Evolutionary conservation across 2,113 vertebrate genomes (phyloP).

Genomic region (Perognathus longimembris): DNA sequence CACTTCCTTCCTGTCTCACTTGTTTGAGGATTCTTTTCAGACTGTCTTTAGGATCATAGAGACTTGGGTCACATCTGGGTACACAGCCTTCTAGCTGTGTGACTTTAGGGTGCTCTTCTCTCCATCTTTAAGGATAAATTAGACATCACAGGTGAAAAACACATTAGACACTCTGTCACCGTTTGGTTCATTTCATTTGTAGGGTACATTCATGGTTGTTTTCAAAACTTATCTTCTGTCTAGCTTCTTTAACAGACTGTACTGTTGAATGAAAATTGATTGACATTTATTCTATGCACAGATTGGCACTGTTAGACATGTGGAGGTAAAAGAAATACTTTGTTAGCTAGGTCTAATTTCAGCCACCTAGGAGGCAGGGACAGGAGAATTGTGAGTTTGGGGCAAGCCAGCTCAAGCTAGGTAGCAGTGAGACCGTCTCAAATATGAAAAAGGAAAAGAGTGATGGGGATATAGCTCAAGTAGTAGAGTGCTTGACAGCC

Average conservation of each 20-base stretch:
- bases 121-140: neutral
- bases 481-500: too few relatives aligned
- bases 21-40: neutral
- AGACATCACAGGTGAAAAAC: neutral
- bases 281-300: neutral
- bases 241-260: neutral
- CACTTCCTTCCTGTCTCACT: neutral
- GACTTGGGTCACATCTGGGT: neutral
- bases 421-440: too few relatives aligned
- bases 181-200: neutral
- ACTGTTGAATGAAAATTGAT: neutral
- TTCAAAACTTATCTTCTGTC: neutral
- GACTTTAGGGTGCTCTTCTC: neutral
- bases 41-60: neutral
- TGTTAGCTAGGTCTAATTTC: too few relatives aligned
- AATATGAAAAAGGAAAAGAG: too few relatives aligned
- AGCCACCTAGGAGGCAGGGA: too few relatives aligned
- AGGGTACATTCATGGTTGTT: neutral
- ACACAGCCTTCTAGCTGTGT: neutral
- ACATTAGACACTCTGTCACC: neutral
- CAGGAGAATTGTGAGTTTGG: too few relatives aligned
- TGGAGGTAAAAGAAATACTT: neutral
- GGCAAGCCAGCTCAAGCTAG: too few relatives aligned
- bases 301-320: neutral
- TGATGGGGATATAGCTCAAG: too few relatives aligned